These are phyloP conservation scores for Malurus leucopterus DNA, from an alignment of 2,797 vertebrate species.

Conservation along the genomic window DNA sequence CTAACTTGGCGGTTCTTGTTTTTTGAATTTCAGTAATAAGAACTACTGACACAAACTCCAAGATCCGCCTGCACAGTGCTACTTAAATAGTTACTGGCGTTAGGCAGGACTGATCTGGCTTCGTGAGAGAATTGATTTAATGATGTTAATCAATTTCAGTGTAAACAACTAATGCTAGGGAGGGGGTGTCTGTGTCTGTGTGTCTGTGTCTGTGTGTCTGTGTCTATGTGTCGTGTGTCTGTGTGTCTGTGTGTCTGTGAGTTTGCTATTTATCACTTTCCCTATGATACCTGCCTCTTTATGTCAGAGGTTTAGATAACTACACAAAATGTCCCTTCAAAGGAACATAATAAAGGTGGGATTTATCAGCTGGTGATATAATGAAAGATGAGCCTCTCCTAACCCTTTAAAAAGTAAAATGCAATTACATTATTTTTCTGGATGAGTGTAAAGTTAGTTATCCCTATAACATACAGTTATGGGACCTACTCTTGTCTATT, in stretches of 20 bases:
- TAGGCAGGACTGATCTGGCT: neutral
- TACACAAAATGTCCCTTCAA: neutral
- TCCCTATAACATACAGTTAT: neutral
- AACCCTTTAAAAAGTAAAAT: neutral
- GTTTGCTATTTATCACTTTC: neutral
- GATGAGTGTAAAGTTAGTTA: neutral
- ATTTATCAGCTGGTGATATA: neutral
- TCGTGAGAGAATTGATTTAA: neutral
- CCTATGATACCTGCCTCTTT: neutral
- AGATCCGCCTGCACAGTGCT: accelerated
- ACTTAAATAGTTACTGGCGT: accelerated
- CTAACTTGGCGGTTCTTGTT: neutral
- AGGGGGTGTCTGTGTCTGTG: too few species aligned
- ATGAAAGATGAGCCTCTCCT: neutral
- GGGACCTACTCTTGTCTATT: neutral
- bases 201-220: too few species aligned
- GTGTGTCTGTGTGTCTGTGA: too few species aligned
- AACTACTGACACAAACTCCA: neutral
- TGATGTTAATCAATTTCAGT: neutral
- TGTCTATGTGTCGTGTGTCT: too few species aligned
- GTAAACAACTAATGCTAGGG: neutral
- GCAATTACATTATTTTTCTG: neutral
- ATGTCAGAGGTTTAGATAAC: neutral
- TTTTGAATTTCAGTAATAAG: neutral
- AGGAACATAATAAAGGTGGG: neutral